Conservation (phyloP, 2,888 invertebrate species). For the Xanthorhoe designata region DNA sequence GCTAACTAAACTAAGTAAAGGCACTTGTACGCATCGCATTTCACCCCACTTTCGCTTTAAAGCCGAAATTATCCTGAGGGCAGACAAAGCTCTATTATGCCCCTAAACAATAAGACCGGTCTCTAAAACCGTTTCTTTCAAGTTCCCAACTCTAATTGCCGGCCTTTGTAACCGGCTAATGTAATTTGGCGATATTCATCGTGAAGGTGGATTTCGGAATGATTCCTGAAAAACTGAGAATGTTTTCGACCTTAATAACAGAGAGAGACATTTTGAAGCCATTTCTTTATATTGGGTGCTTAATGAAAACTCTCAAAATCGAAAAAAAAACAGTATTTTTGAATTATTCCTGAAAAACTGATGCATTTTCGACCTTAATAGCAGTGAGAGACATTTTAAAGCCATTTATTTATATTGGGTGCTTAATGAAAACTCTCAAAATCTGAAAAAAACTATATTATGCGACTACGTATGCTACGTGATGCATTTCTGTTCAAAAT, state of each 20-base stretch:
- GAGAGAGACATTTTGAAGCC: too few species aligned
- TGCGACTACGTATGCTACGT: too few species aligned
- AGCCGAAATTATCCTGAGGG: constrained; percentile 45
- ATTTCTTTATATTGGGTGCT: too few species aligned
- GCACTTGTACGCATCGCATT: constrained; percentile 35
- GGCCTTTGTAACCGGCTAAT: constrained; percentile 48
- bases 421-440: too few species aligned
- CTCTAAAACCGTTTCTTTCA: constrained; percentile 59
- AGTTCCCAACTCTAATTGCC: constrained; percentile 62
- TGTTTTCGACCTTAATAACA: not conserved
- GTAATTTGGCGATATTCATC: constrained; percentile 32
- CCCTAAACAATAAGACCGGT: constrained; percentile 54
- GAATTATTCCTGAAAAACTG: too few species aligned
- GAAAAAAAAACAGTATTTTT: too few species aligned
- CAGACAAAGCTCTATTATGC: constrained; percentile 57
- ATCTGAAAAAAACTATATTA: too few species aligned
- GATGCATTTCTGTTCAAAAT: too few species aligned
- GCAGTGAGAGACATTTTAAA: too few species aligned
- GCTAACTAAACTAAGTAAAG: constrained; percentile 26
- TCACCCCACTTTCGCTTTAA: constrained; percentile 40
- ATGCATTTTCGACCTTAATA: too few species aligned
- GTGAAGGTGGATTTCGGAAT: constrained; percentile 12
- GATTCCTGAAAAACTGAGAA: not conserved
- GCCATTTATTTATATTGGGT: too few species aligned
- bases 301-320: too few species aligned